A percentile compares a stretch with the other conserved stretches of the same genome.
These are phyloP conservation scores for Meleagris gallopavo DNA, from an alignment of 2,113 vertebrate genomes.

Conservation along the genomic window DNA sequence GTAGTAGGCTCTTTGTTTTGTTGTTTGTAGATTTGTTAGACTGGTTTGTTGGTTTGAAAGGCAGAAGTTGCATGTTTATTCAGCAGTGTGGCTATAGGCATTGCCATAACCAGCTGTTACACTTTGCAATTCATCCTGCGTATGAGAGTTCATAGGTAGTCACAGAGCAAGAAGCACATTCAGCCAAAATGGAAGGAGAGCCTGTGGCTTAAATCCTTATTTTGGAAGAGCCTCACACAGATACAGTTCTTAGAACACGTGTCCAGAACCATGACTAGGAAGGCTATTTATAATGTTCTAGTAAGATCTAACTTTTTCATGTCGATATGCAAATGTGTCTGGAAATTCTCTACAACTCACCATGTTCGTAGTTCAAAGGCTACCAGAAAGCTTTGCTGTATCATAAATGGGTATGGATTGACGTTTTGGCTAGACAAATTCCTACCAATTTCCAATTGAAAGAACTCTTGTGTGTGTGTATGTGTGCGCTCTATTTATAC, in stretches of 20 bases:
- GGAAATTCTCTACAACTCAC: background rate
- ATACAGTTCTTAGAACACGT: background rate
- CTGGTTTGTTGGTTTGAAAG: background rate
- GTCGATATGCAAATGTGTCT: background rate
- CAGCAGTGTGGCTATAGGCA: too few species aligned
- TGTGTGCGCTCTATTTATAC: background rate
- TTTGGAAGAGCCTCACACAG: background rate
- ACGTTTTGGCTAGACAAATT: background rate
- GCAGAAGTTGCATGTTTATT: background rate
- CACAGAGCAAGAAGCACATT: background rate
- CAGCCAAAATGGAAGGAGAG: background rate
- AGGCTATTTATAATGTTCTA: background rate
- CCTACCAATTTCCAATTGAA: background rate
- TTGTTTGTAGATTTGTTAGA: background rate
- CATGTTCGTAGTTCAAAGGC: background rate
- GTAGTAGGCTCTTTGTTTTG: background rate
- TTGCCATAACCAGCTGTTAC: background rate
- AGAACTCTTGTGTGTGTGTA: background rate
- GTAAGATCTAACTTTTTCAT: background rate
- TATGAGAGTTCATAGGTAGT: background rate
- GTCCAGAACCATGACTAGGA: background rate
- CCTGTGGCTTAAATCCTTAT: background rate
- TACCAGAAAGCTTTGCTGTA: background rate
- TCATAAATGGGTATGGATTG: background rate
- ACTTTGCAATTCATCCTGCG: background rate